Conservation (phyloP, 2,113 vertebrate species). For the Hoplias malabaricus region DNA sequence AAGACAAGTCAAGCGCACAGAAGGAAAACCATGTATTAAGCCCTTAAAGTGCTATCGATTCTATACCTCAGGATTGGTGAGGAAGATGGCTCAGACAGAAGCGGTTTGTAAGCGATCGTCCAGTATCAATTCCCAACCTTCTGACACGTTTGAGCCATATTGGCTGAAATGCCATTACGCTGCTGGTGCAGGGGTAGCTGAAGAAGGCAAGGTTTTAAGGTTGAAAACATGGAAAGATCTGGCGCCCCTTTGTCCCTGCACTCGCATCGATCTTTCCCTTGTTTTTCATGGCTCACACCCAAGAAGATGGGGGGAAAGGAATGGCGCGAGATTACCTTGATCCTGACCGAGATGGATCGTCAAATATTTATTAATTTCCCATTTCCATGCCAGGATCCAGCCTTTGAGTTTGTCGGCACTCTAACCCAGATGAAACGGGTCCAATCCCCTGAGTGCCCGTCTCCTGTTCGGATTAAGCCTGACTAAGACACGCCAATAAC, state of each 20-base stretch:
- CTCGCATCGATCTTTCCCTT: slow-evolving; percentile 4
- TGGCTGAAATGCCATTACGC: neutral
- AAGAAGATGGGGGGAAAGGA: neutral
- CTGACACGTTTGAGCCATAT: neutral
- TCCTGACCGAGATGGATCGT: slow-evolving; percentile 50
- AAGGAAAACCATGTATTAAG: neutral
- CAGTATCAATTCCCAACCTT: neutral
- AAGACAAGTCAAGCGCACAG: slow-evolving; percentile 1
- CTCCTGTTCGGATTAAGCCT: slow-evolving; percentile 48
- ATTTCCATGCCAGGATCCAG: slow-evolving; percentile 34
- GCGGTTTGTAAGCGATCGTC: neutral
- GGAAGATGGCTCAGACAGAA: neutral
- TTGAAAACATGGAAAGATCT: slow-evolving; percentile 30
- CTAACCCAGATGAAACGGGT: slow-evolving; percentile 35
- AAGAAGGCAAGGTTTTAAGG: neutral
- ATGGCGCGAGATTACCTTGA: slow-evolving; percentile 46
- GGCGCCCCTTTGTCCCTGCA: neutral
- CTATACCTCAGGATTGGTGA: neutral
- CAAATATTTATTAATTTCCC: slow-evolving; percentile 53
- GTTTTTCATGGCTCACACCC: slow-evolving; percentile 11
- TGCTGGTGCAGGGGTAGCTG: neutral
- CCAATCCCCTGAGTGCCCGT: slow-evolving; percentile 45
- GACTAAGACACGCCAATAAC: slow-evolving; percentile 52
- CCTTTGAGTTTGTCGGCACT: slow-evolving; percentile 42
- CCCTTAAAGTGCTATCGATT: neutral